Conservation (phyloP, 2,888 invertebrate species). For the Drosophila silvestris region DNA sequence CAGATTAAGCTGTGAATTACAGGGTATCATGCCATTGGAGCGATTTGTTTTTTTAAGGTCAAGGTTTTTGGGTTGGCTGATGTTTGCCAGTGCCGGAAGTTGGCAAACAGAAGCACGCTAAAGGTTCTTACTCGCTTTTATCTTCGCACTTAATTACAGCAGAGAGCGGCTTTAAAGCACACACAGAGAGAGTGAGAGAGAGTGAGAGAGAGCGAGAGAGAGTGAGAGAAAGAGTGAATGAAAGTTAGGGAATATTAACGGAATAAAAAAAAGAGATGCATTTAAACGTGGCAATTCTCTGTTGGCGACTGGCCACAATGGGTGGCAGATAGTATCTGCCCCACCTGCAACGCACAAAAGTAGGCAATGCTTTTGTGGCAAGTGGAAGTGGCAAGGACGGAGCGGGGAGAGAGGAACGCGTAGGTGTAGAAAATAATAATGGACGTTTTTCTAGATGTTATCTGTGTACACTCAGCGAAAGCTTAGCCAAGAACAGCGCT, state of each 20-base stretch:
- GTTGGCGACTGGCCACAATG: slow-evolving; percentile 12
- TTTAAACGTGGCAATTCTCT: slow-evolving; percentile 36
- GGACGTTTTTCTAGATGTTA: slow-evolving; percentile 43
- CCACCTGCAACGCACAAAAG: slow-evolving; percentile 59
- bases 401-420: neutral
- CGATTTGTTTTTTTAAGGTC: slow-evolving; percentile 48
- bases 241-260: slow-evolving; percentile 18
- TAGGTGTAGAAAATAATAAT: slow-evolving; percentile 41
- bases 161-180: slow-evolving; percentile 4
- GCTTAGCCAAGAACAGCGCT: neutral
- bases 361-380: slow-evolving; percentile 51
- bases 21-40: slow-evolving; percentile 1
- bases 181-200: neutral
- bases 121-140: slow-evolving; percentile 43
- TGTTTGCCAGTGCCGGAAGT: slow-evolving; percentile 27
- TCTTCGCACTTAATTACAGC: slow-evolving; percentile 68
- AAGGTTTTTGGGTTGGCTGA: slow-evolving; percentile 46
- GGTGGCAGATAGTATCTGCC: neutral
- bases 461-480: slow-evolving; percentile 31
- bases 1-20: neutral
- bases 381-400: neutral
- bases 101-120: slow-evolving; percentile 33
- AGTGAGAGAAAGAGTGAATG: neutral
- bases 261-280: slow-evolving; percentile 13
- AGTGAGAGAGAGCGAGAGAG: neutral